Conservation (phyloP, 2,797 vertebrate genomes). For the Helostoma temminkii region DNA sequence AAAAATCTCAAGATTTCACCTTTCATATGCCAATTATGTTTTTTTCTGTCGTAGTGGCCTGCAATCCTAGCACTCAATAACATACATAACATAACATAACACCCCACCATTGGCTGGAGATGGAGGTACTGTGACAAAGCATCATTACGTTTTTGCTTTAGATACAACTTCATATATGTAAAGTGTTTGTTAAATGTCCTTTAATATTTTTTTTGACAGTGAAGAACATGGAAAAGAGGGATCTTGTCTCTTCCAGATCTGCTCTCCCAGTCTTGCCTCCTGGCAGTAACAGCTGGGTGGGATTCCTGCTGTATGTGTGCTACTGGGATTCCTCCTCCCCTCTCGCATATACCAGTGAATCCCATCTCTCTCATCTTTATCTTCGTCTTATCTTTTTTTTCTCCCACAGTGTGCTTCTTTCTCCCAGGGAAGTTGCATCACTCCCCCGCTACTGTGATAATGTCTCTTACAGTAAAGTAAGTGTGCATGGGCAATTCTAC, state of each 20-base stretch:
- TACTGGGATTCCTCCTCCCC: conserved; percentile 34
- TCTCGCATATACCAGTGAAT: conserved; percentile 11
- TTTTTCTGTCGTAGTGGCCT: too few relatives aligned
- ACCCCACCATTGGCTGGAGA: not conserved
- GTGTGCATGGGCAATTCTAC: not conserved
- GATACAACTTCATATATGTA: not conserved
- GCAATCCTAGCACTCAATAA: too few relatives aligned
- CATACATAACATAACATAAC: not conserved
- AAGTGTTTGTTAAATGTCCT: not conserved
- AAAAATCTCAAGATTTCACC: too few relatives aligned
- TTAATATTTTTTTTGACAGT: not conserved
- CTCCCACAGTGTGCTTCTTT: conserved; percentile 35
- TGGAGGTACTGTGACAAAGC: too few relatives aligned
- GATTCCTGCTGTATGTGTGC: conserved; percentile 43
- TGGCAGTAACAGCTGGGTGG: conserved; percentile 48
- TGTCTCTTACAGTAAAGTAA: conserved; percentile 21
- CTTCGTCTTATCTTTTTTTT: conserved; percentile 49
- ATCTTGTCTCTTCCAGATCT: conserved; percentile 9
- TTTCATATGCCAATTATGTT: too few relatives aligned
- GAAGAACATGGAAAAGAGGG: not conserved
- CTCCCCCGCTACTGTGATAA: conserved; percentile 50
- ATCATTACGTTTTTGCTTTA: not conserved
- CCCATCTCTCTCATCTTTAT: conserved; percentile 50
- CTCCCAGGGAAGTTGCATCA: conserved; percentile 22
- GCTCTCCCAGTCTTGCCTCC: conserved; percentile 17